Evolutionary conservation across 2,797 vertebrate species (phyloP), one percentile per base, ranked within the genome.

Genomic region (Poecile montanus): DNA sequence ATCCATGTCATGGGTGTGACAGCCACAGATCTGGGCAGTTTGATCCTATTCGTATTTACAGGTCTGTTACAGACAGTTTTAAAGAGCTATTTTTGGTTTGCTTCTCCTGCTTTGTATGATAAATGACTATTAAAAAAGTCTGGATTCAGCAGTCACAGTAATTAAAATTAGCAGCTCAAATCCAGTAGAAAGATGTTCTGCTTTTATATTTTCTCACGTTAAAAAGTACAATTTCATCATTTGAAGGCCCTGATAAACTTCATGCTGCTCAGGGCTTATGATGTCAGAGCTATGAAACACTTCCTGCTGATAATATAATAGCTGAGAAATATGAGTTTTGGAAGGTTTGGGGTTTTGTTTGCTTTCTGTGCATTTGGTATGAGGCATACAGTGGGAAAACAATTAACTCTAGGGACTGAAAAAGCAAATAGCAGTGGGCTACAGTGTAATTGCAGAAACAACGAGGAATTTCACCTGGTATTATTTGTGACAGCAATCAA

Each of bases 281-380:
- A 95, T 96, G 86, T 93, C 95, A 95, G 88, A 93, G 84, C 74
- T 88, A 93, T 93, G 81, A 91, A 95, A 95, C 78, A 86, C 56
- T 94, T 78, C 94, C 95, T 45, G 94, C 95, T 96, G 95, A 74
- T 91, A 95, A 91, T 82, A 92, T 91, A 92, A 94, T 94, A 96
- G 95, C 90, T 90, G 95, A 96, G 96, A 96, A 95, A 81, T 75
- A 78, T 3, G 85, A 91, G 65, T 82, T 95, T 74, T 32, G 48
- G 51, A 78, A 65, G 51, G 7, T 91, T 60, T 50, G 79, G 45
- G 29, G 0, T 16, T 94, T 88, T 74, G 45, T 84, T 78, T 66
- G 56, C 44, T 72, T 51, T 68, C 10, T 5, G 30, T 44, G 70
- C 12, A 4, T 57, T 90, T 82, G 40, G 42, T 42, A 72, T 13